These are phyloP conservation scores for Neoitamus cyanurus DNA, from an alignment of 2,888 invertebrate species.

Conservation along the genomic window DNA sequence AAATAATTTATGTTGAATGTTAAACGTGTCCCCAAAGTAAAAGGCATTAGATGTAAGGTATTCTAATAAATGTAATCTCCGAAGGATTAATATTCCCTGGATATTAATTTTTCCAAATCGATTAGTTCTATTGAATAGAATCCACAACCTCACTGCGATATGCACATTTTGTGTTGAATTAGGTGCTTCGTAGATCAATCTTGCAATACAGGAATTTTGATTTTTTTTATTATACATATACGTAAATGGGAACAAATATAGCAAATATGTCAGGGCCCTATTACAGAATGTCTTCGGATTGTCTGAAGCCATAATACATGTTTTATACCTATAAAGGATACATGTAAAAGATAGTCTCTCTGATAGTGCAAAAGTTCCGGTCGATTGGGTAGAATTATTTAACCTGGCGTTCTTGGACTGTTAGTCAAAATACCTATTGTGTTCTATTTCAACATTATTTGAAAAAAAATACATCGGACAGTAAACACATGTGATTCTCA, in stretches of 20 bases:
- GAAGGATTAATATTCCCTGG: not conserved
- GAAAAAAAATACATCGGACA: not conserved
- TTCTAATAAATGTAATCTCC: not conserved
- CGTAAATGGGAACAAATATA: not conserved
- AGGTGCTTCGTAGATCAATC: slow-evolving; percentile 5
- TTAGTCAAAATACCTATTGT: slow-evolving; percentile 18
- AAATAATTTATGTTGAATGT: not conserved
- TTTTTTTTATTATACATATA: not conserved
- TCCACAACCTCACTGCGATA: slow-evolving; percentile 8
- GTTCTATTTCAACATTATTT: not conserved
- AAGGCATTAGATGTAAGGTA: not conserved
- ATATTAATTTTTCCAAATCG: not conserved
- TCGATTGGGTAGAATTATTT: not conserved
- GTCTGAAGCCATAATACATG: not conserved
- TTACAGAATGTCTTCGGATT: not conserved
- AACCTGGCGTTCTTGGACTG: not conserved
- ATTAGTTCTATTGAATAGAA: too few relatives aligned
- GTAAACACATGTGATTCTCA: slow-evolving; percentile 10
- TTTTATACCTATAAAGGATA: not conserved
- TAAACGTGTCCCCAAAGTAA: not conserved
- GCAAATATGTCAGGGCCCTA: not conserved
- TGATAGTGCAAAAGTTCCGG: not conserved
- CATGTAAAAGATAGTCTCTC: not conserved
- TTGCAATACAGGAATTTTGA: not conserved
- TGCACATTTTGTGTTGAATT: slow-evolving; percentile 15